Evolutionary conservation across 92 coral and sea anemone genomes (phyloP).

Genomic region (Nematostella vectensis): DNA sequence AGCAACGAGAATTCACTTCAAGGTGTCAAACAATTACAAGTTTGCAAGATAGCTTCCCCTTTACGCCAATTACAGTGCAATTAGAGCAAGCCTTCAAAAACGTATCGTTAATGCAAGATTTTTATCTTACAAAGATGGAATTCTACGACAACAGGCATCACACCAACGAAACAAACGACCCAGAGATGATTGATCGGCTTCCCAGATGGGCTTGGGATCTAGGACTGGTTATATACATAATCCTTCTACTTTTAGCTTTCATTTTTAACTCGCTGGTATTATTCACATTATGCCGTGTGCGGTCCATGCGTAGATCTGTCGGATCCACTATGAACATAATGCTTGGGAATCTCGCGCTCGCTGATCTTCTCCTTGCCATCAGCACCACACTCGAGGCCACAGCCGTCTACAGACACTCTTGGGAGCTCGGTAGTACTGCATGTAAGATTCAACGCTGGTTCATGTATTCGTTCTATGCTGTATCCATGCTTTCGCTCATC

Average conservation of each 20-base stretch:
- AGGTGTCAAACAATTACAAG: no score
- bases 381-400: slow-evolving; percentile 52
- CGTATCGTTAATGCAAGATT: no score
- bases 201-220: slow-evolving; percentile 42
- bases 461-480: slow-evolving; percentile 45
- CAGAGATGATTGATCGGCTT: slow-evolving; percentile 32
- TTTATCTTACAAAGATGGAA: no score
- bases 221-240: slow-evolving; percentile 26
- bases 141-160: no score
- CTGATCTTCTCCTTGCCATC: slow-evolving; percentile 47
- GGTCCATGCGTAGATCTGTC: slow-evolving; percentile 31
- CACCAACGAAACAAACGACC: no score
- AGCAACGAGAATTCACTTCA: no score
- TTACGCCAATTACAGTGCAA: no score
- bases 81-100: no score
- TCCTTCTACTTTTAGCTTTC: slow-evolving; percentile 30
- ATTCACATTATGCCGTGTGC: slow-evolving; percentile 33
- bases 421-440: slow-evolving; percentile 28
- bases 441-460: slow-evolving; percentile 48
- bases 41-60: no score
- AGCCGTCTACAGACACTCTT: slow-evolving; percentile 21
- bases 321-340: slow-evolving; percentile 31
- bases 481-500: slow-evolving; percentile 45
- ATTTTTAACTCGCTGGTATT: slow-evolving; percentile 34
- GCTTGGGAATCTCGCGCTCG: slow-evolving; percentile 53